Base-by-base conservation (phyloP, 2,113 vertebrate species). In the Varanus komodoensis region DNA sequence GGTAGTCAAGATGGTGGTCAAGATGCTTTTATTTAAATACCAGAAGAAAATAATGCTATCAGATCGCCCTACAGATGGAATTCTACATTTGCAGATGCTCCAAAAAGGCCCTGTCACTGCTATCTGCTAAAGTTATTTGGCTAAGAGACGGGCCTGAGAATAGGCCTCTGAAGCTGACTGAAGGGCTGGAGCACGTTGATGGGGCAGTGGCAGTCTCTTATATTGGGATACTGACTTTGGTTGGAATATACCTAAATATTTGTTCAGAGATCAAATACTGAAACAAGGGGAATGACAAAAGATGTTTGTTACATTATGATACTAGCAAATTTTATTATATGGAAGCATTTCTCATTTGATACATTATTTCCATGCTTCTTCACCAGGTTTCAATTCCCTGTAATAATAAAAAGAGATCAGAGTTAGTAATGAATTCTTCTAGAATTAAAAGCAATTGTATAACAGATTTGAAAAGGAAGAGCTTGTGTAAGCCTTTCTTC, bases 291-390 rank as follows among this genome's bases (percentile, higher is more conserved):
- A 19, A 15, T 8, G 61, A 89, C 61, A 48, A 61, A 84, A 86
- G 87, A 88, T 89, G 91, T 34, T 71, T 75, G 29, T 90, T 96
- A 44, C 92, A 94, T 57, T 88, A 6, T 74, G 69, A 93, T 15
- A 74, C 2, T 79, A 77, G 19, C 77, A 2, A 50, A 92, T 71
- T 93, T 54, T 90, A 94, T 89, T 87, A 88, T n/a, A 82, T 12
- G 3, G 91, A 92, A 91, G 48, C 19, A 88, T 92, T 86, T 85
- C 83, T 69, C 61, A 73, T 86, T 90, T 95, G 64, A 25, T 21
- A 91, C 78, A 97, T 98, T 97, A 99, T 95, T 97, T 99, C 99
- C 99, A 99, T n/a, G 98, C 95, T 94, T 98, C 97, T 97, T 99
- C 98, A 73, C 96, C 97, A 86, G 99, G 97, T 92, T 98, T 99